Conservation (phyloP, 2,113 vertebrate genomes). For the Loxodonta africana region DNA sequence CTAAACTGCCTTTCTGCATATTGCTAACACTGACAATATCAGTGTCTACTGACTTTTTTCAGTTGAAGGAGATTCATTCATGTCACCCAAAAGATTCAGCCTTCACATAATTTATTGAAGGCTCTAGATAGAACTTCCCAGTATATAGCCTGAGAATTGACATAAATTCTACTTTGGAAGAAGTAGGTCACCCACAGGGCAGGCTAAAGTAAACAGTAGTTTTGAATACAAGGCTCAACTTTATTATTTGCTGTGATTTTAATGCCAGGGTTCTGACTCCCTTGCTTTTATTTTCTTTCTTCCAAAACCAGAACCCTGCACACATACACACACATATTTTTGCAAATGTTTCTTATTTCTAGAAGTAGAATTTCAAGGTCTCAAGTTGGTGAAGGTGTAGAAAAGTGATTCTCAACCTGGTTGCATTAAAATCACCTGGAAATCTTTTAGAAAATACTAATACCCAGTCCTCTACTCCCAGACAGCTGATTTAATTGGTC, state of each 20-base stretch:
- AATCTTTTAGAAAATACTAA: neutral
- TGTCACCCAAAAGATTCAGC: neutral
- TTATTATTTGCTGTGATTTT: neutral
- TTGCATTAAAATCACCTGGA: neutral
- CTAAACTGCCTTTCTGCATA: neutral
- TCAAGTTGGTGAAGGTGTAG: neutral
- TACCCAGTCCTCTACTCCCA: neutral
- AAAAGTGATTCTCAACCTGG: neutral
- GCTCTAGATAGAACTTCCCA: neutral
- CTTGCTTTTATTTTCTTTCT: neutral
- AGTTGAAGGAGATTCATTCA: neutral
- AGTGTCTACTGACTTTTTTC: neutral
- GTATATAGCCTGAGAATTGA: neutral
- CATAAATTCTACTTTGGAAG: neutral
- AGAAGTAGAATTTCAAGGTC: neutral
- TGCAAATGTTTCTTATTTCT: neutral
- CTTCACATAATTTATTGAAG: neutral
- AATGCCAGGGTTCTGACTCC: too few species aligned
- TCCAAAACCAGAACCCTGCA: neutral
- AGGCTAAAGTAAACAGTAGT: neutral
- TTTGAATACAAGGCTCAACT: neutral
- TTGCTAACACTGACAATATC: neutral
- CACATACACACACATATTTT: neutral
- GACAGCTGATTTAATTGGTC: conserved; percentile 1
- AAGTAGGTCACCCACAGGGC: neutral